phyloP scores from a whole-genome alignment of 2,113 vertebrate species.

The Sula dactylatra region DNA sequence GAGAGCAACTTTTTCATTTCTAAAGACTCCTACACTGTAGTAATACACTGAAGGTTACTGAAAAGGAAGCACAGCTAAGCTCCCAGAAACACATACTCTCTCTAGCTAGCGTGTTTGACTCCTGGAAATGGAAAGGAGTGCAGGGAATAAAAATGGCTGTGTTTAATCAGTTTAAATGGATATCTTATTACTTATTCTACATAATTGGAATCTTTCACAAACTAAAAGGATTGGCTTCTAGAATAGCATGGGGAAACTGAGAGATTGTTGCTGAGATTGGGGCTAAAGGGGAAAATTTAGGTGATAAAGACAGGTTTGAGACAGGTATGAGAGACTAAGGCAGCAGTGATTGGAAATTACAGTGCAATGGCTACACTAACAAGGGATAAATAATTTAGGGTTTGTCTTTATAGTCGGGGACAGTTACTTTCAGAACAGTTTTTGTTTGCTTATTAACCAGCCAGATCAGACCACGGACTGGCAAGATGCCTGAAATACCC shows the following conservation, averaged over 20 bases:
- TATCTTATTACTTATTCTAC: not conserved
- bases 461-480: not conserved
- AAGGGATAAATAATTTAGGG: not conserved
- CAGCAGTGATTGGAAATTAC: not conserved
- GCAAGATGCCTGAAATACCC: not conserved
- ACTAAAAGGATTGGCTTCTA: not conserved
- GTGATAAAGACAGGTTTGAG: not conserved
- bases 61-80: not conserved
- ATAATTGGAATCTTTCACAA: not conserved
- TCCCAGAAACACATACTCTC: not conserved
- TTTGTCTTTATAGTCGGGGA: not conserved
- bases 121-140: not conserved
- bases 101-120: not conserved
- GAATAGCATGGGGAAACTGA: not conserved
- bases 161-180: constrained; percentile 2
- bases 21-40: not conserved
- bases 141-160: not conserved
- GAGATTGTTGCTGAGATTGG: not conserved
- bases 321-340: not conserved
- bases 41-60: not conserved
- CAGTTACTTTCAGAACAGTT: not conserved
- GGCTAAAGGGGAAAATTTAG: not conserved
- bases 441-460: not conserved
- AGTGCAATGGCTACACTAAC: not conserved
- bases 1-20: not conserved